Evolutionary conservation across 2,113 vertebrate genomes (phyloP), one percentile per base, ranked within the genome.

Genomic region (Atractosteus spatula): DNA sequence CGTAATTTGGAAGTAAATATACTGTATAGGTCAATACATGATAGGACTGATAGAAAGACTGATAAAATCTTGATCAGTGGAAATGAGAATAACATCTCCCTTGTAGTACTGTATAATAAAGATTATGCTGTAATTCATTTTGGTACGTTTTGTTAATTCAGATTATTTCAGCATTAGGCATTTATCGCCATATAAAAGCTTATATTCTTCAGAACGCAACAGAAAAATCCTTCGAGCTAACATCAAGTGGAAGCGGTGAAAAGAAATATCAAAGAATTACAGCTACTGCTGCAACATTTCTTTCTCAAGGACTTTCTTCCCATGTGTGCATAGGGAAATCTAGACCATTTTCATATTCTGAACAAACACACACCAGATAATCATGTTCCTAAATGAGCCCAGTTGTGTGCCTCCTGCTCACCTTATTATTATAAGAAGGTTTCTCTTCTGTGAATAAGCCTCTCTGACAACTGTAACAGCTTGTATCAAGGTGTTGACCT

Each of bases 381-480:
- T 70, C 54, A 4, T 61, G 41, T 69, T 62, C 41, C 61, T 61
- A 77, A 72, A 69, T 64, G 42, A 41, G 42, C 41, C 41, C 16
- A 17, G 17, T 11, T 29, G 29, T 14, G 29, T 63, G 75, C 68
- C 77, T 75, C 8, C 70, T 7, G 68, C 57, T 47, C 11, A 14
- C 17, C 47, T 29, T 55, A 42, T 59, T 51, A 42, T 66, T 57
- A 56, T 41, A n/a, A 62, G 3, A 55, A 10, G 42, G 47, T 51
- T 62, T 78, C 17, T 72, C 66, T 74, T 41, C 81, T 77, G 83
- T 77, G 76, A 65, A 71, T 41, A 43, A 75, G 65, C 77, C 81
- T 41, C 78, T 76, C 13, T 84, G 87, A 89, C 87, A 87, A 86
- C 84, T 89, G 87, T 86, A 89, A 89, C 88, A 83, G 77, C 88